Evolutionary conservation across 2,888 invertebrate species (phyloP), one percentile per base, ranked within the genome.

Genomic region (Hirtodrosophila histrioides): DNA sequence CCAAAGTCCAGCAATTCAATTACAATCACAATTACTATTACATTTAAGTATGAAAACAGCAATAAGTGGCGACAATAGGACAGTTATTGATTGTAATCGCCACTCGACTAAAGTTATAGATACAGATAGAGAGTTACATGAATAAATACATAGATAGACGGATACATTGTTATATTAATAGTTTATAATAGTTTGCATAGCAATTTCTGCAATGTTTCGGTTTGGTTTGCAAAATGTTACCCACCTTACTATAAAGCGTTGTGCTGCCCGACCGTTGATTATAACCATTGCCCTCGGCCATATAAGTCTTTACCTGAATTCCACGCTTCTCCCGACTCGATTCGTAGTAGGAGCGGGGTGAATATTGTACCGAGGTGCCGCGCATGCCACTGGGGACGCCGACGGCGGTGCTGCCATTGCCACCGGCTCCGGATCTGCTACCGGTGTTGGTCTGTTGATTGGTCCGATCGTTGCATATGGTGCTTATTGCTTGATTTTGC

Each of bases 271-370:
- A 94, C 91, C 96, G 96, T 93, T 93, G 94, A 88, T 95, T 93
- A 92, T 94, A 94, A 91, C 95, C 95, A 93, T 95, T 95, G 92
- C 97, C 97, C 93, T 97, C 97, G 93, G 96, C 97, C 94, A 97
- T 97, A 94, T 97, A 97, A 92, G 97, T 97, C 94, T 97, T 97
- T 93, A 97, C 97, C 95, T 97, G 97, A 93, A 95, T 96, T 93
- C 95, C 95, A 92, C 95, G 94, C 86, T 90, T 89, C 92, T 94
- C 93, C 92, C 91, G 89, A 87, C 56, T 86, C 66, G 89, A 68
- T 48, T 92, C 92, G 84, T 91, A 92, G 78, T 90, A 89, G 81
- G 89, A 88, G 71, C 82, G 91, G 92, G 86, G 94, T 92, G 79
- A 90, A 83, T 91, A 91, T 82, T 91, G 94, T 93, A 55, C 93